Evolutionary conservation across 1,140 invertebrate genomes (phyloP).

Genomic region (Tetraneura akinire): DNA sequence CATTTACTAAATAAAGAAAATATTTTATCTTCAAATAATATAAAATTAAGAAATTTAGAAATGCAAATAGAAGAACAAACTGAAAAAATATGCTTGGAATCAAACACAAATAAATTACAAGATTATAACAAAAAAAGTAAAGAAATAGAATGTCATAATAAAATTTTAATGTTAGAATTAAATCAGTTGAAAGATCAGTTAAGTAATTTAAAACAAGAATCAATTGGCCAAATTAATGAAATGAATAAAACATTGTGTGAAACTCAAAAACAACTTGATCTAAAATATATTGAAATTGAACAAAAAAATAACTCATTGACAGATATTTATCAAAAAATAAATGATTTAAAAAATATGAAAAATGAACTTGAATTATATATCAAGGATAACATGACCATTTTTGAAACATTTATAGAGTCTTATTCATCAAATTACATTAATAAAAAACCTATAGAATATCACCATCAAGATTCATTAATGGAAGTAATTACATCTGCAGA

Average conservation of each 20-base stretch:
- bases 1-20: conserved; percentile 24
- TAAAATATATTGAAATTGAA: not conserved
- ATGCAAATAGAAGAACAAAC: not conserved
- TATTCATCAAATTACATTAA: not conserved
- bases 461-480: conserved; percentile 25
- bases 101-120: not conserved
- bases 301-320: not conserved
- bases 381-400: not conserved
- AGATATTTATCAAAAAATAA: conserved; percentile 17
- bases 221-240: not conserved
- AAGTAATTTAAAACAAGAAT: too few species aligned
- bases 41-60: not conserved
- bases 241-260: not conserved
- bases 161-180: not conserved
- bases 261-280: not conserved
- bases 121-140: not conserved
- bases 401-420: conserved; percentile 7
- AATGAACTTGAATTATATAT: not conserved
- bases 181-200: conserved; percentile 6
- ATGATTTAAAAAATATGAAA: conserved; percentile 30
- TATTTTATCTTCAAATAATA: not conserved
- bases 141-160: conserved; percentile 2
- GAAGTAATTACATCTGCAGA: conserved; percentile 43
- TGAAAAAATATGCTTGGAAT: too few species aligned
- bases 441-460: not conserved